phyloP scores from a whole-genome alignment of 2,113 vertebrate genomes.

The Pygoscelis adeliae region DNA sequence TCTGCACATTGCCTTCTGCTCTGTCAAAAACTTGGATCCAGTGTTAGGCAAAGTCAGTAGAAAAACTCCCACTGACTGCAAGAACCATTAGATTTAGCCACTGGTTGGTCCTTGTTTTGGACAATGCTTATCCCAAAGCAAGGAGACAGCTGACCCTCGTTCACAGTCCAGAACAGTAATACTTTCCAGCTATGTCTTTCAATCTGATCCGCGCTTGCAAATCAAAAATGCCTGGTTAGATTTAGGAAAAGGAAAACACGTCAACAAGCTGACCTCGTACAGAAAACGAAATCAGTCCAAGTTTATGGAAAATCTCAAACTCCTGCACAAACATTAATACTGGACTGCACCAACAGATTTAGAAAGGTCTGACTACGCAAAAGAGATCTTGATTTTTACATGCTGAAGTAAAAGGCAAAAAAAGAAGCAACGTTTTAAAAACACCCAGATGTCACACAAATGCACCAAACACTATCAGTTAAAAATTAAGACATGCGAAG shows the following conservation, averaged over 20 bases:
- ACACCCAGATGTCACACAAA: background rate
- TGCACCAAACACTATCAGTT: conserved; percentile 1
- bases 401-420: conserved; percentile 22
- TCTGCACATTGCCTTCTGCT: background rate
- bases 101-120: background rate
- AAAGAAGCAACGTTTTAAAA: background rate
- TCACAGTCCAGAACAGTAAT: background rate
- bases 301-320: background rate
- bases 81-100: background rate
- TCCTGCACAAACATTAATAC: background rate
- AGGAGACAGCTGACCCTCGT: background rate
- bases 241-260: background rate
- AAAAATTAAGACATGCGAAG: conserved; percentile 42
- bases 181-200: background rate
- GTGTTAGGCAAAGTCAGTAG: background rate
- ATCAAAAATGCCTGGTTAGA: background rate
- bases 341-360: background rate
- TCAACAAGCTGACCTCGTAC: background rate
- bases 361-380: background rate
- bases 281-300: background rate
- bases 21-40: background rate
- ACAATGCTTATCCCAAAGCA: background rate
- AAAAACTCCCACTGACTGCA: background rate
- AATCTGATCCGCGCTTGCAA: background rate
- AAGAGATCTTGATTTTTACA: background rate